Conservation (phyloP, 92 coral and sea anemone species). For the Virgularia gustaviana region DNA sequence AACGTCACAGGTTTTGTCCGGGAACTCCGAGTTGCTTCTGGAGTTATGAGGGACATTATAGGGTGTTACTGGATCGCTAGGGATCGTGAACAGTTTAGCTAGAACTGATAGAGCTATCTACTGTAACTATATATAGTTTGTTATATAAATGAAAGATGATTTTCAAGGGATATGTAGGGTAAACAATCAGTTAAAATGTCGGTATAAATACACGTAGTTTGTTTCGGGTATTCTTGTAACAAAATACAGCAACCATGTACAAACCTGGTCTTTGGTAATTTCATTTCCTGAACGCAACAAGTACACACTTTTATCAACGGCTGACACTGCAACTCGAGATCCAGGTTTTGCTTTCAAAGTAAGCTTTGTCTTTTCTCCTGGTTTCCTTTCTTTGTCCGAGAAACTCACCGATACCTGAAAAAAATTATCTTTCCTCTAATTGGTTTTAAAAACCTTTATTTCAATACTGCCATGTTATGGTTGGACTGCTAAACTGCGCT, state of each 20-base stretch:
- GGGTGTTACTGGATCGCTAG: too few relatives aligned
- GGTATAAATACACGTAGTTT: too few relatives aligned
- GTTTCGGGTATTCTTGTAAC: neutral
- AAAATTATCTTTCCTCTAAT: too few relatives aligned
- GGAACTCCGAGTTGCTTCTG: too few relatives aligned
- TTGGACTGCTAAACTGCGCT: neutral
- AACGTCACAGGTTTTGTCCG: too few relatives aligned
- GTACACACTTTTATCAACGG: constrained; percentile 90
- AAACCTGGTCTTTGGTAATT: constrained; percentile 63
- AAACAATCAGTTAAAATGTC: too few relatives aligned
- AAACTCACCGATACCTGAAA: constrained; percentile 69
- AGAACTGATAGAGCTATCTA: too few relatives aligned
- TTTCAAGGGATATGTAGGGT: too few relatives aligned
- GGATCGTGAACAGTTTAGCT: too few relatives aligned
- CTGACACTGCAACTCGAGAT: constrained; percentile 83
- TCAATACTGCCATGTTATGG: neutral
- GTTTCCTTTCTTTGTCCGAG: constrained; percentile 61
- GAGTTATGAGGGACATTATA: too few relatives aligned
- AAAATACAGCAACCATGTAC: neutral
- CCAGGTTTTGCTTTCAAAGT: constrained; percentile 75
- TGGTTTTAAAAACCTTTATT: neutral
- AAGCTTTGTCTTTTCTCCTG: constrained; percentile 76
- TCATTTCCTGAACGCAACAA: constrained; percentile 73
- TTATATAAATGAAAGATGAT: too few relatives aligned
- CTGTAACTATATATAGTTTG: too few relatives aligned